Percentiles rank a stretch among this genome's conserved stretches.
These are phyloP conservation scores for Tor tambroides DNA, from an alignment of 2,113 vertebrate species.

Conservation along the genomic window DNA sequence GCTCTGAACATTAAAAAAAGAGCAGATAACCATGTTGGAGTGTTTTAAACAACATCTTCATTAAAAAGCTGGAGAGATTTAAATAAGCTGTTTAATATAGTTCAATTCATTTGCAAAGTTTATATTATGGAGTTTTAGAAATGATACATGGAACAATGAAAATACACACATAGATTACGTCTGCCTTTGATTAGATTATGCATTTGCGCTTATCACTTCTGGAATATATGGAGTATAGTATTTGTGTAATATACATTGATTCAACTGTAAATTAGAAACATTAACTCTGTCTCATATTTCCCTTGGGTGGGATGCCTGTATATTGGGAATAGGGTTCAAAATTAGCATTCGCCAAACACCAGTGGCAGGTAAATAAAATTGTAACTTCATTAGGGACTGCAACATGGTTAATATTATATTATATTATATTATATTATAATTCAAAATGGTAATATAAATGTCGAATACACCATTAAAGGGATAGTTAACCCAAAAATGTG, in stretches of 20 bases:
- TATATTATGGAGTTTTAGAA: not conserved
- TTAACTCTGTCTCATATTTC: not conserved
- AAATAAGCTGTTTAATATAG: not conserved
- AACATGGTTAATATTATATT: not conserved
- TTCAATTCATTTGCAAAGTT: conserved; percentile 6
- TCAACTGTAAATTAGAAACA: not conserved
- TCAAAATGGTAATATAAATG: too few species aligned
- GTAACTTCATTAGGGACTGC: not conserved
- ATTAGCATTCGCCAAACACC: not conserved
- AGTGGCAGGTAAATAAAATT: not conserved
- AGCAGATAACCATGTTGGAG: conserved; percentile 18
- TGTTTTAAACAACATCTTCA: conserved; percentile 4
- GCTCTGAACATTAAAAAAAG: conserved; percentile 16
- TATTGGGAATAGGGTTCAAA: not conserved
- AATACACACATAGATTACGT: not conserved
- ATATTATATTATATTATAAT: too few species aligned
- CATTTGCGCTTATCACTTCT: not conserved
- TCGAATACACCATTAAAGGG: too few species aligned
- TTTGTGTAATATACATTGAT: not conserved
- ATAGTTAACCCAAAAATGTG: too few species aligned
- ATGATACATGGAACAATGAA: not conserved
- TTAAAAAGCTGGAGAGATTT: conserved; percentile 16
- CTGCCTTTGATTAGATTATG: conserved; percentile 6
- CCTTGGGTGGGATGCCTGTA: not conserved
- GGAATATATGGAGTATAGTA: not conserved